A percentile compares a stretch with the other conserved stretches of the same genome.
These are phyloP conservation scores for Platycheirus rosarum DNA, from an alignment of 2,888 invertebrate genomes.

Conservation along the genomic window DNA sequence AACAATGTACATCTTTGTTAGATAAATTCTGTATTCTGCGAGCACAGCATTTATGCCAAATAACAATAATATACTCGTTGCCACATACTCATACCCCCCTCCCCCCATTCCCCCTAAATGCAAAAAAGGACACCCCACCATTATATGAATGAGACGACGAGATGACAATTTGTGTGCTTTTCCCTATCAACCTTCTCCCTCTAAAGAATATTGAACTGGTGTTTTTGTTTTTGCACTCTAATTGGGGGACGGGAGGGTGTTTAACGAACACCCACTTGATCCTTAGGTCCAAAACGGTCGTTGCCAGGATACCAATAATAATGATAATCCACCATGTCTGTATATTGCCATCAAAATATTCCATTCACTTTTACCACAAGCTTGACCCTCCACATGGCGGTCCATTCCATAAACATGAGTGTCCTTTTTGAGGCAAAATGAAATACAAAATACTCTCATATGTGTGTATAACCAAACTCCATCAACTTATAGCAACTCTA, in stretches of 20 bases:
- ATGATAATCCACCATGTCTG: constrained; percentile 71
- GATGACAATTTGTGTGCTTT: constrained; percentile 63
- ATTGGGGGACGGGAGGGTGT: constrained; percentile 17
- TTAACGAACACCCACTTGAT: not conserved
- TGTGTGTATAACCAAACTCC: constrained; percentile 18
- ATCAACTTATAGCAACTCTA: constrained; percentile 30
- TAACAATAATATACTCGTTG: constrained; percentile 73
- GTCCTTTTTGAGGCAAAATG: constrained; percentile 57
- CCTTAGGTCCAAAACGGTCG: constrained; percentile 19
- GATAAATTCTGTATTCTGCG: constrained; percentile 70
- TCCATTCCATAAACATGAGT: constrained; percentile 30
- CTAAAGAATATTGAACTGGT: constrained; percentile 36
- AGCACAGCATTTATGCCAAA: constrained; percentile 72
- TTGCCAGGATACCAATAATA: constrained; percentile 74
- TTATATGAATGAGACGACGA: constrained; percentile 3
- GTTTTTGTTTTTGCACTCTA: constrained; percentile 35
- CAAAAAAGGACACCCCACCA: constrained; percentile 47
- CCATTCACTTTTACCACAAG: constrained; percentile 67
- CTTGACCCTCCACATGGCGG: constrained; percentile 41
- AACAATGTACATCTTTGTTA: constrained; percentile 15
- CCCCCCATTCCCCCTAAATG: no score
- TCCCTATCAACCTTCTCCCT: constrained; percentile 44
- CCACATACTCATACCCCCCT: constrained; percentile 55
- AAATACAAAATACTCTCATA: constrained; percentile 68
- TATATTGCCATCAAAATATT: constrained; percentile 72